These are phyloP conservation scores for Trachymyrmex cornetzi DNA, from an alignment of 1,140 invertebrate genomes.

Conservation along the genomic window DNA sequence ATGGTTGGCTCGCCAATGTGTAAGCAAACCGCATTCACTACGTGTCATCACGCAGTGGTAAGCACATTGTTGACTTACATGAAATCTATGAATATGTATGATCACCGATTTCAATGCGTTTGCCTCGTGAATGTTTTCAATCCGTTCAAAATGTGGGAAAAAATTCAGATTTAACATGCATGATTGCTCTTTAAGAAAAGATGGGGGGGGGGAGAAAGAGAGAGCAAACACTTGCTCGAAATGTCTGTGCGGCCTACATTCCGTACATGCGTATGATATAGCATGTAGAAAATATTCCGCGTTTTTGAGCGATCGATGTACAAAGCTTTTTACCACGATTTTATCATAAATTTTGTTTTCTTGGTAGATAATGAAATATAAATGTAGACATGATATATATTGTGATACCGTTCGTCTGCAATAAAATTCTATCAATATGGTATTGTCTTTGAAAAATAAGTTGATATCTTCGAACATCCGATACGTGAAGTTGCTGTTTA, in stretches of 20 bases:
- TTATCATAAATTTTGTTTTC: neutral
- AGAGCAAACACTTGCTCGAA: neutral
- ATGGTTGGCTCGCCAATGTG: neutral
- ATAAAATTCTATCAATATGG: neutral
- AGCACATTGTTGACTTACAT: conserved; percentile 32
- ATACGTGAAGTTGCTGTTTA: neutral
- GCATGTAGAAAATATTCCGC: neutral
- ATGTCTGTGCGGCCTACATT: conserved; percentile 13
- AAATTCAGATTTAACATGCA: conserved; percentile 4
- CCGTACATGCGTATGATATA: neutral
- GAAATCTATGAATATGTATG: conserved; percentile 44
- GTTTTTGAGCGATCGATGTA: neutral
- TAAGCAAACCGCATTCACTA: conserved; percentile 1
- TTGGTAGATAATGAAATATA: conserved; percentile 16
- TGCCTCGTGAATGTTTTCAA: neutral
- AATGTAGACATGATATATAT: neutral
- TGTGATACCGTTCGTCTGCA: neutral
- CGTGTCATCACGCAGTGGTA: conserved; percentile 31
- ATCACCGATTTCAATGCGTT: neutral
- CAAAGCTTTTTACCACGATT: conserved; percentile 2
- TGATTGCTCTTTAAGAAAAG: conserved; percentile 9
- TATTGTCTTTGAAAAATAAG: conserved; percentile 18
- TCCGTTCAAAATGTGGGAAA: conserved; percentile 15
- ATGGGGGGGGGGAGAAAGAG: neutral
- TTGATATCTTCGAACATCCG: neutral